Conservation (phyloP, 2,797 vertebrate genomes). For the Sarcoramphus papa region DNA sequence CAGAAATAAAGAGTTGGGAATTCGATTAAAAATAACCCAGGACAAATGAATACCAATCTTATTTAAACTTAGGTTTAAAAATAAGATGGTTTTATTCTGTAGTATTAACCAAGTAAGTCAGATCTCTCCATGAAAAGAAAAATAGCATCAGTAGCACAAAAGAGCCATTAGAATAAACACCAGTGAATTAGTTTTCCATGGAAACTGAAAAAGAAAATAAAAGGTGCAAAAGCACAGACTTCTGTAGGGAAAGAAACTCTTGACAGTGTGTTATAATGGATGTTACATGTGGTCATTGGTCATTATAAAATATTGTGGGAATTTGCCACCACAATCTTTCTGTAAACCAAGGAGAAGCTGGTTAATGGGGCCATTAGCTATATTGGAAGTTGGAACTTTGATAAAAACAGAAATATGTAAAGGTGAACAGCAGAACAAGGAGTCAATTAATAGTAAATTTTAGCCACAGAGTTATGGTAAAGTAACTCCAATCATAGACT, state of each 20-base stretch:
- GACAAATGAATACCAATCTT: background rate
- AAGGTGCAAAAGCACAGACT: background rate
- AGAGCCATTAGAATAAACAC: background rate
- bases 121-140: background rate
- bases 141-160: background rate
- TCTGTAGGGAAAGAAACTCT: background rate
- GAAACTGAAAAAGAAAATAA: background rate
- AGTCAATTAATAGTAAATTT: background rate
- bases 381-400: background rate
- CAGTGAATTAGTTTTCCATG: background rate
- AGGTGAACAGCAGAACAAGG: background rate
- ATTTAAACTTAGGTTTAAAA: background rate
- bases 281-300: background rate
- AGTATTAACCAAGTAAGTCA: background rate
- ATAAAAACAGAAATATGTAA: background rate
- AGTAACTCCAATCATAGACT: background rate
- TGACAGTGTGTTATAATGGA: background rate
- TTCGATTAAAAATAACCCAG: background rate
- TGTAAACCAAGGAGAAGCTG: background rate
- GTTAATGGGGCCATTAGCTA: background rate
- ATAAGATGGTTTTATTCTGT: background rate
- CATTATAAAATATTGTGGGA: background rate
- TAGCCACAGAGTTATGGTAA: background rate
- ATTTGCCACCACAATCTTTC: background rate
- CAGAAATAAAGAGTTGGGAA: background rate